Evolutionary conservation across 2,113 vertebrate genomes (phyloP).

Genomic region (Daphoenositta chrysoptera): DNA sequence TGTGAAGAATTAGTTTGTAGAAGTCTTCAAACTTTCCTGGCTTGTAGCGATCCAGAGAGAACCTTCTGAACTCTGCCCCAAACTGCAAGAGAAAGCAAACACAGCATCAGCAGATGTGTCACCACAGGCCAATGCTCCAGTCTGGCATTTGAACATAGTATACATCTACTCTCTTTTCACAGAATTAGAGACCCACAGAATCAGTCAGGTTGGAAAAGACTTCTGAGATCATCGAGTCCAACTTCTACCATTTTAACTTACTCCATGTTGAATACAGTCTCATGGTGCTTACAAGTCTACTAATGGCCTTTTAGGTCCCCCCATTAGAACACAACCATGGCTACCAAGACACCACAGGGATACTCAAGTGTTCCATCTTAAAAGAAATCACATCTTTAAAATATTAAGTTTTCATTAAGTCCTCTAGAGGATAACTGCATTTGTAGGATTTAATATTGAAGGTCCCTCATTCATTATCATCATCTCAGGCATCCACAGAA

Average conservation of each 20-base stretch:
- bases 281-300: not conserved
- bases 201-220: not conserved
- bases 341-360: not conserved
- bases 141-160: not conserved
- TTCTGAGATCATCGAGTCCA: not conserved
- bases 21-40: constrained; percentile 97
- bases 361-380: not conserved
- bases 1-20: constrained; percentile 93
- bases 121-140: not conserved
- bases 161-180: not conserved
- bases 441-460: not conserved
- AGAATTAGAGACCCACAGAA: not conserved
- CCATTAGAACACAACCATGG: not conserved
- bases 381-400: not conserved
- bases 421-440: not conserved
- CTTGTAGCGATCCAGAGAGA: constrained; percentile 90
- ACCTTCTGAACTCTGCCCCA: constrained; percentile 95
- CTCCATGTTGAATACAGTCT: not conserved
- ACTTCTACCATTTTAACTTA: not conserved
- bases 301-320: not conserved
- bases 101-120: not conserved
- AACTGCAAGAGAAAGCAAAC: constrained; percentile 77
- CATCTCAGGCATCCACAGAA: not conserved
- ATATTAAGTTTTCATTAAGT: not conserved
- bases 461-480: not conserved